Evolutionary conservation across 2,888 invertebrate genomes (phyloP), one percentile per base, ranked within the genome.

Genomic region (Troides aeacus): DNA sequence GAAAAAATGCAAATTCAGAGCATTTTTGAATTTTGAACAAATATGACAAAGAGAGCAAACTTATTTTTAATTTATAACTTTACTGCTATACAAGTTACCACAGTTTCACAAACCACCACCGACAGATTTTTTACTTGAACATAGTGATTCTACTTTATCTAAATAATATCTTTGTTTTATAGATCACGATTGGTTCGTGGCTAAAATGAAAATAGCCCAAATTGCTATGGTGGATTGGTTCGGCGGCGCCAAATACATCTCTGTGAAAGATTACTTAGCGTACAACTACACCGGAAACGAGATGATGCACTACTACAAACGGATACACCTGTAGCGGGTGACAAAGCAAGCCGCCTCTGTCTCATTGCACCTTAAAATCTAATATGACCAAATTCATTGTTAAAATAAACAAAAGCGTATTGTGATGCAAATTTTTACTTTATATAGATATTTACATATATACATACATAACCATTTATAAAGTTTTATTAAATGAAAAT

Each of bases 181-280:
- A 96, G 97, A 94, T 80, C 97, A 97, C 84, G 83, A 93, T 24
- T 97, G 97, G 92, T 97, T 95, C 79, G 94, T 97, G 56, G 96
- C 96, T 1, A 96, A 96, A 87, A 76, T 97, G 79, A 93, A 95
- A 74, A 96, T 97, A 63, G 89, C 92, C 50, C 94, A 96, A 76
- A 95, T 97, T 68, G 94, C 94, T 17, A 94, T 97, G 75, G 87
- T 97, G 76, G 97, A 97, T 81, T 95, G 94, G 85, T 97, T 97
- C 83, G 97, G 97, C 3, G 97, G 97, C 2, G 96, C 97, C 21
- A 94, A 95, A 76, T 94, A 93, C 81, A 94, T 96, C 23, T 83
- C 90, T 0, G 87, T 94, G 0, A 85, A 92, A 23, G 96, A 96
- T 73, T 96, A 96, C 77, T 92, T 94, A 70, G 88, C 90, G 0